phyloP scores from a whole-genome alignment of 2,113 vertebrate species.

The mouse (Mus musculus) region GRCm39 chr5:131631501-131632000 shows the following conservation, averaged over 20 bases:
- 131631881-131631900: background rate
- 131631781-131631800: background rate
- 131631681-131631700: no score
- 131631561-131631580: slow-evolving; percentile 85
- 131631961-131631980: background rate
- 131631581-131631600: slow-evolving; percentile 74
- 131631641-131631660: background rate
- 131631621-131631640: background rate
- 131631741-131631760: background rate
- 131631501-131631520: slow-evolving; percentile 87
- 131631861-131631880: background rate
- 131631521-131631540: slow-evolving; percentile 87
- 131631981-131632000: background rate
- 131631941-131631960: background rate
- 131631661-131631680: background rate
- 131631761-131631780: background rate
- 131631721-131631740: no score
- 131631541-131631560: slow-evolving; percentile 85
- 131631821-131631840: background rate
- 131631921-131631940: background rate
- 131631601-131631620: background rate
- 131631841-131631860: background rate
- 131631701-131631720: background rate
- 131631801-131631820: background rate
- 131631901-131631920: background rate